A percentile compares a stretch with the other conserved stretches of the same genome.
These are phyloP conservation scores for Lophochroa leadbeateri DNA, from an alignment of 2,113 vertebrate genomes.

Conservation along the genomic window DNA sequence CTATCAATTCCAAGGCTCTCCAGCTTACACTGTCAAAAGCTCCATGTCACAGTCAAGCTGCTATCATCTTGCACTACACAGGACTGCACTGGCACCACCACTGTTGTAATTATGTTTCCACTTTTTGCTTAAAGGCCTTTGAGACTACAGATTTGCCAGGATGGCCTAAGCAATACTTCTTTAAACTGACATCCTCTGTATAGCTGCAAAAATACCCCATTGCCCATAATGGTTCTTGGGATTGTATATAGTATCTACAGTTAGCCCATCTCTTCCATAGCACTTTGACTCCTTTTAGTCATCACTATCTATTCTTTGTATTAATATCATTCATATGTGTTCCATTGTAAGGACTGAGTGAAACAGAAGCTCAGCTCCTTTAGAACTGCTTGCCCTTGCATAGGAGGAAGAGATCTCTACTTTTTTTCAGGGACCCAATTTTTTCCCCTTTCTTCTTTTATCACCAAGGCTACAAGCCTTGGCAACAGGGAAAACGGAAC, in stretches of 20 bases:
- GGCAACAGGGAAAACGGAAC: slow-evolving; percentile 49
- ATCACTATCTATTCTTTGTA: background rate
- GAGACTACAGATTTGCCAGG: background rate
- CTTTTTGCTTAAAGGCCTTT: background rate
- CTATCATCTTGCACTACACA: background rate
- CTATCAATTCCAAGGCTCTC: background rate
- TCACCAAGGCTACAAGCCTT: slow-evolving; percentile 68
- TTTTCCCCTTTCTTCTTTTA: slow-evolving; percentile 14
- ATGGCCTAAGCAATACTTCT: background rate
- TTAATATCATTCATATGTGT: background rate
- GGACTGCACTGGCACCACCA: background rate
- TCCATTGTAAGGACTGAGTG: background rate
- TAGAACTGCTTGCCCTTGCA: background rate
- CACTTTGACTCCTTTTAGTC: background rate
- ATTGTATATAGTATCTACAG: background rate
- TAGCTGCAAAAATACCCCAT: background rate
- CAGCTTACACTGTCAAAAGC: background rate
- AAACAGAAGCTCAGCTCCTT: background rate
- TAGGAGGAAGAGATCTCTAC: background rate
- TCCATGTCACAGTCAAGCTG: background rate
- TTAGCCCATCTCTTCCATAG: background rate
- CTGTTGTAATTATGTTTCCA: background rate
- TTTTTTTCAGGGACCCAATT: background rate
- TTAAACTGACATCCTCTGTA: background rate
- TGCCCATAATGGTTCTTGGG: background rate